Base-by-base conservation (phyloP, 2,113 vertebrate species). In the Protobothrops flavoviridis region DNA sequence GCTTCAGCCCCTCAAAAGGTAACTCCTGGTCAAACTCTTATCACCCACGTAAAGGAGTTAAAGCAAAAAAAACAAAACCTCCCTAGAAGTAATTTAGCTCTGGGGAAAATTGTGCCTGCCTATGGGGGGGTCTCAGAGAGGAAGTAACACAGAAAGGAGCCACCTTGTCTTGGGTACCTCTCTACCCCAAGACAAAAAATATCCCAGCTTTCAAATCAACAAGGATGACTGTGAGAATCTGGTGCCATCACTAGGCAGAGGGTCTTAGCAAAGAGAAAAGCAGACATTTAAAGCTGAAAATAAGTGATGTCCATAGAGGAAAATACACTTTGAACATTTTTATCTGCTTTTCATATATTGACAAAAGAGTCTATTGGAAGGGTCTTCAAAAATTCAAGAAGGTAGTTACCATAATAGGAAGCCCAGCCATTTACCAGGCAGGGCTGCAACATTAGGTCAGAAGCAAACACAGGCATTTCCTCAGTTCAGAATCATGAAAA, bases 1-100 rank as follows among this genome's bases (percentile, higher is more conserved):
- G 61, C 17, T n/a, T 50, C 26, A 24, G 29, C 26, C 45, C 11
- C 81, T 87, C n/a, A 8, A 45, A 90, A 33, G 3, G 13, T 64
- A 93, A 64, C 74, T 61, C 43, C 74, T 64, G n/a, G 45, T 48
- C 89, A 86, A 59, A 13, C 13, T 90, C 88, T 93, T 93, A 93
- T 87, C 89, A 64, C 12, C 29, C 39, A 61, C n/a, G 9, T 57
- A 52, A 90, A 85, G 39, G 20, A 90, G 59, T 5, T 56, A 6
- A 45, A 39, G 24, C 5, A n/a, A 61, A n/a, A n/a, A 24, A 1
- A 23, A 33, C 6, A 23, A 20, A 64, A 53, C 52, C 10, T 69
- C 33, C 43, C 56, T 43, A 61, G 56, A 52, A 33, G 85, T 87
- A 9, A 59, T 93, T 81, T 90, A 43, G 45, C n/a, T 43, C 53